Conservation (phyloP, 1,140 invertebrate genomes). For the Drosophila trapezifrons region DNA sequence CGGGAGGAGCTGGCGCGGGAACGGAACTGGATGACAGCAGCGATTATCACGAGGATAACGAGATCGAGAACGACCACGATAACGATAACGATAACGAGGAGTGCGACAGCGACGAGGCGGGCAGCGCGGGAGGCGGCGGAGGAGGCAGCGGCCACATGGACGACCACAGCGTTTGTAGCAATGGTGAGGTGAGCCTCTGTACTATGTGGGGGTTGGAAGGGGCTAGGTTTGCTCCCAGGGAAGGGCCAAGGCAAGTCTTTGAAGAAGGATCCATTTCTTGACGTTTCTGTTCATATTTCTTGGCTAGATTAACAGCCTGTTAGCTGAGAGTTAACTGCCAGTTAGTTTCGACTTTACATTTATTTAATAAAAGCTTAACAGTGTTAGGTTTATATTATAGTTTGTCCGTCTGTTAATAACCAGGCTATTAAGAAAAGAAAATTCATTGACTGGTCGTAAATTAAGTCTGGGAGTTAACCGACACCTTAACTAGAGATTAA, state of each 20-base stretch:
- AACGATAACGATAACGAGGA: constrained; percentile 68
- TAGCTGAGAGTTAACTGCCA: neutral
- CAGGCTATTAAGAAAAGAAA: neutral
- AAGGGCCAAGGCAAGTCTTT: too few species aligned
- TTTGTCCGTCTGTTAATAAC: neutral
- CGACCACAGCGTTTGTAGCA: constrained; percentile 84
- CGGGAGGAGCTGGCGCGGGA: constrained; percentile 17
- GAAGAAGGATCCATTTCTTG: neutral
- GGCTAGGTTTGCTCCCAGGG: neutral
- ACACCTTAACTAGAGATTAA: neutral
- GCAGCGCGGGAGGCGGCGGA: constrained; percentile 53
- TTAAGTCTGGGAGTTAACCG: neutral
- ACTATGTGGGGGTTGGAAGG: constrained; percentile 53
- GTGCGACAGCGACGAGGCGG: constrained; percentile 79
- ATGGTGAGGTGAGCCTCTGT: constrained; percentile 84
- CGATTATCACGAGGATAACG: constrained; percentile 81
- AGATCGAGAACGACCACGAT: constrained; percentile 18
- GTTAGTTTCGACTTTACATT: neutral
- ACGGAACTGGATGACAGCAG: constrained; percentile 74
- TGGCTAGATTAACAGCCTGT: neutral
- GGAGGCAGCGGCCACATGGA: constrained; percentile 72
- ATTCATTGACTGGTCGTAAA: neutral
- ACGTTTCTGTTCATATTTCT: neutral
- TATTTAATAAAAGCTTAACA: neutral
- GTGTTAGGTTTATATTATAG: neutral